Evolutionary conservation across 1,140 invertebrate species (phyloP).

Genomic region (Bombus terrestris): DNA sequence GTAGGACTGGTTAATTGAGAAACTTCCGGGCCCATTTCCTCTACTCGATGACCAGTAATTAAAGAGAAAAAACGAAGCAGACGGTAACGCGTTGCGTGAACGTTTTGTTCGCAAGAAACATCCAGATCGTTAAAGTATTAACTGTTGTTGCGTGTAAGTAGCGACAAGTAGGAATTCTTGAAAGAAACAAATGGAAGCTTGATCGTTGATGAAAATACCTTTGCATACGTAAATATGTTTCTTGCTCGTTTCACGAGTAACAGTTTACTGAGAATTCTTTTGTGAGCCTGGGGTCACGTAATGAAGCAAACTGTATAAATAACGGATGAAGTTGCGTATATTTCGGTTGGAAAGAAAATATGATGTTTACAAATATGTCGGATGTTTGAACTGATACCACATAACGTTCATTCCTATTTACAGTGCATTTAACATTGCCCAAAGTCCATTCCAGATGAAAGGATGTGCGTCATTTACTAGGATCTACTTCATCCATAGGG

Average conservation of each 20-base stretch:
- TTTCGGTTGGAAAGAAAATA: not conserved
- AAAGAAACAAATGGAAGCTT: not conserved
- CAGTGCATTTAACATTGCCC: not conserved
- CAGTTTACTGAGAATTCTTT: too few relatives aligned
- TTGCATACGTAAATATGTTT: not conserved
- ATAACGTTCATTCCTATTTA: too few relatives aligned
- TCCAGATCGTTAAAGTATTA: not conserved
- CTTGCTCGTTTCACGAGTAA: not conserved
- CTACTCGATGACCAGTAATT: not conserved
- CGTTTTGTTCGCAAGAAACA: not conserved
- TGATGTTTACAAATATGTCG: not conserved
- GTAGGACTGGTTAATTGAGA: not conserved
- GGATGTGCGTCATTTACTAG: not conserved
- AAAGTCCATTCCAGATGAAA: not conserved
- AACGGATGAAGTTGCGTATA: not conserved
- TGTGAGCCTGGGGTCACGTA: not conserved
- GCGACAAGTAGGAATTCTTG: not conserved
- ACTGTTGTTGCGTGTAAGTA: not conserved
- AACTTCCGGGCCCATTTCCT: slow-evolving; percentile 12
- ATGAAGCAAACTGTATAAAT: not conserved
- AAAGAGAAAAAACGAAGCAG: not conserved
- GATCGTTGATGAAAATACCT: not conserved
- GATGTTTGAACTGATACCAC: too few relatives aligned
- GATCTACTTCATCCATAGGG: not conserved
- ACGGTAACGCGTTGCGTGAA: not conserved